Evolutionary conservation across 2,888 invertebrate genomes (phyloP).

Genomic region (Aphidoletes aphidimyza): DNA sequence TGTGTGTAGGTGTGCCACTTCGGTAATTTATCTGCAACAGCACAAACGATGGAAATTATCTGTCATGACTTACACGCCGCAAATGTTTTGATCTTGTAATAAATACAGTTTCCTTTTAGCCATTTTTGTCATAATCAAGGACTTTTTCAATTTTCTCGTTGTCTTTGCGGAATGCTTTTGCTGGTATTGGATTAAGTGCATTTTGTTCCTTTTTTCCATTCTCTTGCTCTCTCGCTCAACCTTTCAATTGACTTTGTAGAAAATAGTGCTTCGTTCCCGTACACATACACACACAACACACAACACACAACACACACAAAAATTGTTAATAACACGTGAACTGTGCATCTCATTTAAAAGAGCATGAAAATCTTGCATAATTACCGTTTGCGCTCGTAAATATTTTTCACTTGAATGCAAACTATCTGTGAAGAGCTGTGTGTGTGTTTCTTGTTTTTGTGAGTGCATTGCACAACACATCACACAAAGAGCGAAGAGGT

Average conservation of each 20-base stretch:
- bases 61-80: no score
- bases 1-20: no score
- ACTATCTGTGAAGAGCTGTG: neutral
- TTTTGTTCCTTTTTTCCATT: neutral
- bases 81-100: neutral
- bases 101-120: neutral
- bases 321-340: constrained; percentile 12
- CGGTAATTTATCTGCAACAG: no score
- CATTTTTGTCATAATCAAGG: neutral
- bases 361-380: constrained; percentile 14
- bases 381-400: constrained; percentile 16
- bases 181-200: neutral
- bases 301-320: neutral
- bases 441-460: neutral
- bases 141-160: constrained; percentile 20
- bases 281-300: no score
- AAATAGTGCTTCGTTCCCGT: no score
- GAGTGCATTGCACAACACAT: no score
- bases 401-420: neutral
- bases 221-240: neutral
- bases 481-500: no score
- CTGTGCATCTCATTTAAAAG: neutral
- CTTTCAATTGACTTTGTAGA: no score
- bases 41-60: no score
- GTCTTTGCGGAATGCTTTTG: neutral